Evolutionary conservation across 2,797 vertebrate genomes (phyloP).

Genomic region (Gallinago nigripennis): DNA sequence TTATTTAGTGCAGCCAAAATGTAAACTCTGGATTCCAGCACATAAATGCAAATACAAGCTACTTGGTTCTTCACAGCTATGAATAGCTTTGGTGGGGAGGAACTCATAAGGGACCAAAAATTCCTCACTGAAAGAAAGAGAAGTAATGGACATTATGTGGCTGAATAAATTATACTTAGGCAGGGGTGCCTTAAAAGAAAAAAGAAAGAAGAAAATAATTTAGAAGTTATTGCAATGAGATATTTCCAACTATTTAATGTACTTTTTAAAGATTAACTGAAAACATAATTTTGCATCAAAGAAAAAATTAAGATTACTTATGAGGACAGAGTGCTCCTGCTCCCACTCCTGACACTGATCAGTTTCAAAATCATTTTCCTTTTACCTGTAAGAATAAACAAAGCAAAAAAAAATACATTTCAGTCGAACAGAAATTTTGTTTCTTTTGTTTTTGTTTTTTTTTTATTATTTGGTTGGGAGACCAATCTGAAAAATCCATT

Average conservation of each 20-base stretch:
- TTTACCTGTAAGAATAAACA: neutral
- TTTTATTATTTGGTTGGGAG: neutral
- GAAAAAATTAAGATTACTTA: neutral
- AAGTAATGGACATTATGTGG: neutral
- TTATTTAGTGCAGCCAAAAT: neutral
- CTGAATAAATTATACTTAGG: neutral
- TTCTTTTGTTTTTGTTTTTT: no score
- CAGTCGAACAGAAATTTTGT: neutral
- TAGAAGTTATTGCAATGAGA: neutral
- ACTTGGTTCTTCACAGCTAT: neutral
- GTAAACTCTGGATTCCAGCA: neutral
- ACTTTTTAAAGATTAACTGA: neutral
- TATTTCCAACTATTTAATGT: neutral
- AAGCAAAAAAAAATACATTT: neutral
- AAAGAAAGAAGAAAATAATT: neutral
- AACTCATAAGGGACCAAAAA: neutral
- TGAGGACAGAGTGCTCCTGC: neutral
- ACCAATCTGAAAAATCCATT: slow-evolving; percentile 44
- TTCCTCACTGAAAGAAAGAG: neutral
- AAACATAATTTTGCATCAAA: neutral
- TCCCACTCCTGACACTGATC: neutral
- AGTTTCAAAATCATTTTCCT: neutral
- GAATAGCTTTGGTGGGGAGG: neutral
- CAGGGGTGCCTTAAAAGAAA: neutral
- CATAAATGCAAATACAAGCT: neutral